Evolutionary conservation across 23 tunicate genomes (phyloP).

Genomic region (Trididemnum clinides): DNA sequence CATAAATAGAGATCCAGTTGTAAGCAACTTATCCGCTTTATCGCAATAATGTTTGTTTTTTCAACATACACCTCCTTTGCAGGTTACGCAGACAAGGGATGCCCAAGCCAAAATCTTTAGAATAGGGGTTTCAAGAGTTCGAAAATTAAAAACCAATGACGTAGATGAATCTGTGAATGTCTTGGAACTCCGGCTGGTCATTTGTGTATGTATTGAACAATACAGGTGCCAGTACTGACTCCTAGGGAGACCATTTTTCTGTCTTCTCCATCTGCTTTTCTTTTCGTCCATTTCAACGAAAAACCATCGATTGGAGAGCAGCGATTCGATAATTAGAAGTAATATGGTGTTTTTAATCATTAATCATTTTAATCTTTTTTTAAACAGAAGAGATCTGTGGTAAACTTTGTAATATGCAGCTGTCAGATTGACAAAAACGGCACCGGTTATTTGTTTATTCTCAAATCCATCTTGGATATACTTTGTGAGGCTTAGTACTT

Average conservation of each 20-base stretch:
- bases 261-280: neutral
- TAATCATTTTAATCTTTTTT: neutral
- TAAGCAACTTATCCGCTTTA: too few species aligned
- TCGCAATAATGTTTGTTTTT: too few species aligned
- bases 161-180: too few species aligned
- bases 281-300: neutral
- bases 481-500: slow-evolving; percentile 20
- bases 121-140: too few species aligned
- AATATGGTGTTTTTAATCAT: neutral
- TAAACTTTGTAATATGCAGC: slow-evolving; percentile 26
- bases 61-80: too few species aligned
- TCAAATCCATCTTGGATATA: slow-evolving; percentile 27
- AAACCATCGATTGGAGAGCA: neutral
- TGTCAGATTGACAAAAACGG: slow-evolving; percentile 35
- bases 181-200: too few species aligned
- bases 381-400: slow-evolving; percentile 1
- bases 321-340: neutral
- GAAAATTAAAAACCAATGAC: too few species aligned
- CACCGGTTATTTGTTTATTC: neutral
- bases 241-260: neutral
- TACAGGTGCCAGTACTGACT: neutral
- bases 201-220: neutral
- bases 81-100: too few species aligned
- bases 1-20: too few species aligned
- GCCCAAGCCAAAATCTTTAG: too few species aligned